Evolutionary conservation across 1,140 invertebrate genomes (phyloP), one percentile per base, ranked within the genome.

Genomic region (Paralvinella palmiformis): DNA sequence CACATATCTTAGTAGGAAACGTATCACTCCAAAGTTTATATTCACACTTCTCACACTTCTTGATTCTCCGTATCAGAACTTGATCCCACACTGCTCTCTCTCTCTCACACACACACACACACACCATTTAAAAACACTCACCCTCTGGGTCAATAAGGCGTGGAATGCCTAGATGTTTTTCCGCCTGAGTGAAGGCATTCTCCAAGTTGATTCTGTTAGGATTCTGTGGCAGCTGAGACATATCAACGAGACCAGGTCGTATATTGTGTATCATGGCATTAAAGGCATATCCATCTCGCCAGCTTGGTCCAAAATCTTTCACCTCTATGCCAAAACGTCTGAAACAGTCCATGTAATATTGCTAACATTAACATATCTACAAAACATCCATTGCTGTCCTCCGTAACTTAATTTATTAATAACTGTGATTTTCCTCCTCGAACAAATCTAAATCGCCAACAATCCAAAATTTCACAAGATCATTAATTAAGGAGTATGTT

Each of bases 271-370:
- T 92, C 56, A 99, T 89, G 1, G 93, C 94, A 31, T 97, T 85
- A 84, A 99, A 98, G 17, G 95, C 95, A 71, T 92, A 85, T 64
- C 96, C 96, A 81, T 98, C 95, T 71, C 94, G 85, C 96, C 96
- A 99, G 77, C 92, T 94, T 67, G 89, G 86, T 32, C 95, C 95
- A 82, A 99, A 98, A 82, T 99, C 94, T 79, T 86, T 89, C 3
- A 98, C 89, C 81, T 90, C 84, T 56, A 97, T 88, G 65, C 91
- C 91, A 73, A 87, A 87, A 73, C 92, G 88, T 78, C 91, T 95
- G 75, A 13, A 77, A n/a, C n/a, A n/a, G n/a, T n/a, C n/a, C n/a
- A n/a, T n/a, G n/a, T n/a, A n/a, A n/a, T n/a, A n/a, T n/a, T n/a
- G n/a, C n/a, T n/a, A n/a, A n/a, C n/a, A n/a, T n/a, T n/a, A n/a